A percentile compares a stretch with the other conserved stretches of the same genome.
Evolutionary conservation across 2,888 invertebrate species (phyloP).

Genomic region (Yponomeuta cagnagella): DNA sequence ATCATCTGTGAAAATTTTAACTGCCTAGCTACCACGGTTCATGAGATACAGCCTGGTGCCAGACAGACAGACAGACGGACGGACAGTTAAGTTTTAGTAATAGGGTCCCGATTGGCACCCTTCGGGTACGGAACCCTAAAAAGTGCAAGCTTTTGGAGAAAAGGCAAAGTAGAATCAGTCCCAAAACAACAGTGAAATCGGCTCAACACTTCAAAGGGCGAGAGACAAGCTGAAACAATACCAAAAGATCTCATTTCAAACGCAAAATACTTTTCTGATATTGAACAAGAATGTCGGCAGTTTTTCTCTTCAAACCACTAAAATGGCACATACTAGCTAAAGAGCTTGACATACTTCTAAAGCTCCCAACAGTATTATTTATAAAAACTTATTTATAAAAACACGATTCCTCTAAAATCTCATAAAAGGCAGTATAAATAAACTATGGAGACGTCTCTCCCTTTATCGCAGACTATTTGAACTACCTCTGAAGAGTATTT

Average conservation of each 20-base stretch:
- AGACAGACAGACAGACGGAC: no score
- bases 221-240: constrained; percentile 56
- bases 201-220: constrained; percentile 32
- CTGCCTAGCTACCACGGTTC: no score
- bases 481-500: no score
- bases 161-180: background rate
- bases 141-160: background rate
- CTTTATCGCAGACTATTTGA: no score
- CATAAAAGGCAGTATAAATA: no score
- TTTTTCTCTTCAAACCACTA: background rate
- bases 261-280: constrained; percentile 62
- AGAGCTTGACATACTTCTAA: background rate
- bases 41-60: no score
- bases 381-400: no score
- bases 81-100: no score
- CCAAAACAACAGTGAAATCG: constrained; percentile 1
- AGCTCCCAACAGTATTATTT: background rate
- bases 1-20: no score
- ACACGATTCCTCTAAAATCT: no score
- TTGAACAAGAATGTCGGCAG: constrained; percentile 55
- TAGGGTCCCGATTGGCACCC: no score
- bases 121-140: background rate
- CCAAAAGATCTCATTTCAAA: constrained; percentile 55
- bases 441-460: no score
- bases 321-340: background rate